Base-by-base conservation (phyloP, 53 echinoderm and acorn worm species). In the Astropecten irregularis region DNA sequence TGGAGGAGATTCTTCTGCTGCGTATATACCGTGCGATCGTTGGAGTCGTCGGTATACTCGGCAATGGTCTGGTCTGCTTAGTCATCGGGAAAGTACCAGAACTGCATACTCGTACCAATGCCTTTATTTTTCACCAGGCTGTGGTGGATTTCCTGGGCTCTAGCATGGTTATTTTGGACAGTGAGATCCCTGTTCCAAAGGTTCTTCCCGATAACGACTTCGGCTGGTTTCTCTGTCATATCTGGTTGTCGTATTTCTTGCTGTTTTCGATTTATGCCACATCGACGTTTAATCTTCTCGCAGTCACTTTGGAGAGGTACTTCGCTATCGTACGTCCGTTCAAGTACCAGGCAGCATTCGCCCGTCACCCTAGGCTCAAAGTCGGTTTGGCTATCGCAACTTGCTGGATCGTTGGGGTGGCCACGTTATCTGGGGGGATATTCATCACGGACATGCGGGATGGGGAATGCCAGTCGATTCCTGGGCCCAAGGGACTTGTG, bases 61-160 rank as follows among this genome's bases (percentile, higher is more conserved):
- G 92, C 40, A 95, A 95, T 72, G 23, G 34, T 0, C 83, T 95
- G 39, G 95, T 95, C 8, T 83, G 92, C 21, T 28, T 90, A 22
- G 88, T 95, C 18, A 90, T 95, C 68, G 57, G 84, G 14, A 29
- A 52, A 20, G 81, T 92, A 13, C 66, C 87, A 37, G 26, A 81
- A 15, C 31, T 87, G 58, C 87, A 82, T 37, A 92, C 85, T 34
- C 83, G 73, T 40, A 88, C 88, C 1, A 95, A 95, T 48, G 83
- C 87, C 39, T 92, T 95, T 35, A 95, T 95, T 52, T 82, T 92
- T 49, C 86, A 92, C 27, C 94, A 94, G 35, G 94, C 94, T 4
- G 88, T 86, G 30, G 29, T 52, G 73, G 73, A 28, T 16, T 49
- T 35, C 7, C 30, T 52, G 10, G 29, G 22, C 25, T 56, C 56